phyloP scores from a whole-genome alignment of 2,797 vertebrate species.

The Chelmon rostratus region DNA sequence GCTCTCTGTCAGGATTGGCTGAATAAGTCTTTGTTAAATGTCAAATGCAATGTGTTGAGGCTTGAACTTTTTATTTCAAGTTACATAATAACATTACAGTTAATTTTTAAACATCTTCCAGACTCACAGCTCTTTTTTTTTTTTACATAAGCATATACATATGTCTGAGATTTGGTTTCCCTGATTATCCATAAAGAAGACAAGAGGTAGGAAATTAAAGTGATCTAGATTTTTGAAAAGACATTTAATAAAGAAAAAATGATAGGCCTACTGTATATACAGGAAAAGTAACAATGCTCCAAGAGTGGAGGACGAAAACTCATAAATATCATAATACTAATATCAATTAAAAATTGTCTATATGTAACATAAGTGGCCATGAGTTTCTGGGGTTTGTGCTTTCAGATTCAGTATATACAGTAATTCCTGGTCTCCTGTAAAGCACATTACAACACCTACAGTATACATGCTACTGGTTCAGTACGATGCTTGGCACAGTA shows the following conservation, averaged over 20 bases:
- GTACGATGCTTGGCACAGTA: neutral
- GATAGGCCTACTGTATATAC: neutral
- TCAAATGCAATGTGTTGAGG: slow-evolving; percentile 37
- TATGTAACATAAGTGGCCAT: neutral
- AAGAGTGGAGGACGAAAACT: neutral
- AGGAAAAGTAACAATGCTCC: neutral
- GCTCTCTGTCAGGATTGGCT: neutral
- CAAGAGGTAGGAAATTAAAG: neutral
- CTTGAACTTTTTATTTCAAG: slow-evolving; percentile 46
- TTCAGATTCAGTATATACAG: neutral
- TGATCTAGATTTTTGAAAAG: neutral
- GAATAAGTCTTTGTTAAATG: slow-evolving; percentile 54
- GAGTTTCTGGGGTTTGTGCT: slow-evolving; percentile 5
- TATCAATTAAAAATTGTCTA: neutral
- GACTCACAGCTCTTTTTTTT: neutral
- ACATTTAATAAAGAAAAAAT: neutral
- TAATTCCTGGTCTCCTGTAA: slow-evolving; percentile 15
- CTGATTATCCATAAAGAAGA: neutral
- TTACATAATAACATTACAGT: slow-evolving; percentile 47
- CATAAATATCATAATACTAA: neutral
- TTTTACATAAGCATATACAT: neutral
- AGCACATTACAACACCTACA: neutral
- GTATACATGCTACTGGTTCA: slow-evolving; percentile 18
- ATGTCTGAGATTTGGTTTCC: neutral
- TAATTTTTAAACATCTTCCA: slow-evolving; percentile 3